A percentile compares a stretch with the other conserved stretches of the same genome.
Conservation (phyloP, 2,797 vertebrate genomes). For the Gouania willdenowi region DNA sequence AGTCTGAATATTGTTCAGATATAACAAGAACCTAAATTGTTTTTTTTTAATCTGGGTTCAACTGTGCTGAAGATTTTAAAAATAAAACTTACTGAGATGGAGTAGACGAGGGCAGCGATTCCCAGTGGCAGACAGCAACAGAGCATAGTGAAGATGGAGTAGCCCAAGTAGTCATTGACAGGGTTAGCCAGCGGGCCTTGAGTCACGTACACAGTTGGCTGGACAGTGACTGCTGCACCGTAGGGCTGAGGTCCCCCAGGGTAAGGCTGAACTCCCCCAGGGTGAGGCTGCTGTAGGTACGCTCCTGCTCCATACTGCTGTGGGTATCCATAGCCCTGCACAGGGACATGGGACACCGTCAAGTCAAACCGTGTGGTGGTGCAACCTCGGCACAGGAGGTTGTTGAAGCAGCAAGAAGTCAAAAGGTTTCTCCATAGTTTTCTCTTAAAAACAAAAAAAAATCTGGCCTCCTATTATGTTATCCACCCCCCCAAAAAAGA, state of each 20-base stretch:
- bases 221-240: slow-evolving; percentile 30
- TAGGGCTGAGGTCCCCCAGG: slow-evolving; percentile 17
- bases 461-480: too few species aligned
- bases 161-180: slow-evolving; percentile 67
- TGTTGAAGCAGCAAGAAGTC: too few species aligned
- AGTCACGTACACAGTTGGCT: slow-evolving; percentile 50
- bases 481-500: too few species aligned
- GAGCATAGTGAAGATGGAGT: slow-evolving; percentile 76
- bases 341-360: too few species aligned
- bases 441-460: too few species aligned
- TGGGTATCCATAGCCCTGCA: slow-evolving; percentile 18
- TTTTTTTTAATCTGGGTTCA: too few species aligned
- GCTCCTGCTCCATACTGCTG: slow-evolving; percentile 19
- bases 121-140: slow-evolving; percentile 79
- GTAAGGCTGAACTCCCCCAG: slow-evolving; percentile 7
- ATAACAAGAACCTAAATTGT: too few species aligned
- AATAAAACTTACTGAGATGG: slow-evolving; percentile 70
- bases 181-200: slow-evolving; percentile 30
- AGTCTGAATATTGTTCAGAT: too few species aligned
- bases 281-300: slow-evolving; percentile 10
- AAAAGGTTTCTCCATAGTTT: too few species aligned
- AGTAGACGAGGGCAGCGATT: slow-evolving; percentile 72
- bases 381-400: too few species aligned
- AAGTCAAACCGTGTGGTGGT: too few species aligned
- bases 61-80: too few species aligned